Conservation (phyloP, 1,140 invertebrate genomes). For the Tribolium madens region DNA sequence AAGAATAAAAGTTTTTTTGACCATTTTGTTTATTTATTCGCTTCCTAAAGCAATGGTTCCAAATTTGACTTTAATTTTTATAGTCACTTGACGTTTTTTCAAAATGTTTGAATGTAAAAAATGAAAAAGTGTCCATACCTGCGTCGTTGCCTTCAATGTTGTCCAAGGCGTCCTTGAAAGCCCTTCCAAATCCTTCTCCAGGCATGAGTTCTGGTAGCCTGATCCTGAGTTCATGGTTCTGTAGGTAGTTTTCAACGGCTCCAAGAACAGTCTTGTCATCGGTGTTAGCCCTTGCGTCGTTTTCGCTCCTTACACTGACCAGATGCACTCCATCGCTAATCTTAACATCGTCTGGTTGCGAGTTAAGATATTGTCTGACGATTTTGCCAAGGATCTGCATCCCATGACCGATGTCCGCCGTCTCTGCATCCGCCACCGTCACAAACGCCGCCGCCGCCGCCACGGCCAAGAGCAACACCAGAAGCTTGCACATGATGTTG, state of each 20-base stretch:
- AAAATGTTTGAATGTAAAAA: no score
- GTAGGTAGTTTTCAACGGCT: conserved; percentile 74
- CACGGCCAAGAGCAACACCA: conserved; percentile 62
- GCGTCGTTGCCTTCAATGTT: conserved; percentile 57
- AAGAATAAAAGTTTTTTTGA: no score
- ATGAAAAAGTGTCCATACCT: conserved; percentile 45
- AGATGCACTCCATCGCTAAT: conserved; percentile 74
- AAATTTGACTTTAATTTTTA: no score
- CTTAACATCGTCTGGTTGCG: conserved; percentile 66
- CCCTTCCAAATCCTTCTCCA: conserved; percentile 61
- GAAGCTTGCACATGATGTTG: conserved; percentile 58
- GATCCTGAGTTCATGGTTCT: conserved; percentile 77
- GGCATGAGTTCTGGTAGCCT: conserved; percentile 75
- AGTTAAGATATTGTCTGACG: conserved; percentile 61
- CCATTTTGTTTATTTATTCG: no score
- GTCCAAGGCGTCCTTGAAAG: conserved; percentile 62
- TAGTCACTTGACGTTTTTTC: no score
- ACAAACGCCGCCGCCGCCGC: conserved; percentile 58
- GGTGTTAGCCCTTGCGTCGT: conserved; percentile 64
- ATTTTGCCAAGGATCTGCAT: conserved; percentile 61
- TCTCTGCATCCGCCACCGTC: conserved; percentile 50
- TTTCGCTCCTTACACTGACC: conserved; percentile 66
- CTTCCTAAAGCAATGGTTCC: no score
- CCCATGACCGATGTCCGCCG: conserved; percentile 57
- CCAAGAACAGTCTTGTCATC: conserved; percentile 70